phyloP scores from a whole-genome alignment of 2,888 invertebrate species.

The Clepsis dumicolana region DNA sequence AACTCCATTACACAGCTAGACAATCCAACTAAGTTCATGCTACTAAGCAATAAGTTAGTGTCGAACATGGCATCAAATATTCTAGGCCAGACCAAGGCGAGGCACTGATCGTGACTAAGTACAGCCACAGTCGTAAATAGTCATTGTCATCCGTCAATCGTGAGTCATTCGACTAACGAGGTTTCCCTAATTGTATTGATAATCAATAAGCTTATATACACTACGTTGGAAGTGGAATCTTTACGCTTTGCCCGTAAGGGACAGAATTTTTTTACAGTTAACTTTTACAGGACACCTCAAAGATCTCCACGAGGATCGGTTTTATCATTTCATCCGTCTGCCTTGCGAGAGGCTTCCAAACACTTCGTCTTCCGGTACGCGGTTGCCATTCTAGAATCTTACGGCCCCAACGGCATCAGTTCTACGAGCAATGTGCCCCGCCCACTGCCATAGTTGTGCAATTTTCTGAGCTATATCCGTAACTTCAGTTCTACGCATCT shows the following conservation, averaged over 20 bases:
- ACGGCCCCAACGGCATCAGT: too few relatives aligned
- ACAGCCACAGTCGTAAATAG: slow-evolving; percentile 22
- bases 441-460: too few relatives aligned
- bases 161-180: slow-evolving; percentile 16
- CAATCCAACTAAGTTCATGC: neutral
- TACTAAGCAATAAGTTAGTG: slow-evolving; percentile 8
- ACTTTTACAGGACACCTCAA: too few relatives aligned
- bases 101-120: slow-evolving; percentile 22
- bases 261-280: neutral
- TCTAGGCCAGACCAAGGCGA: slow-evolving; percentile 28
- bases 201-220: neutral
- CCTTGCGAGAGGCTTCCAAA: too few relatives aligned
- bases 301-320: too few relatives aligned
- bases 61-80: slow-evolving; percentile 15
- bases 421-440: too few relatives aligned
- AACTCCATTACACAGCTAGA: neutral
- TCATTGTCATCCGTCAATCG: slow-evolving; percentile 22
- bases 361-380: too few relatives aligned
- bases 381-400: too few relatives aligned
- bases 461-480: too few relatives aligned
- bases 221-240: neutral
- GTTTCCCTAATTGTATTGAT: slow-evolving; percentile 10
- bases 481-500: too few relatives aligned
- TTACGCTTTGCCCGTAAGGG: neutral
- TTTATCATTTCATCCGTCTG: too few relatives aligned